Base-by-base conservation (phyloP, 2,888 invertebrate genomes). In the Heteromyza rotundicornis region DNA sequence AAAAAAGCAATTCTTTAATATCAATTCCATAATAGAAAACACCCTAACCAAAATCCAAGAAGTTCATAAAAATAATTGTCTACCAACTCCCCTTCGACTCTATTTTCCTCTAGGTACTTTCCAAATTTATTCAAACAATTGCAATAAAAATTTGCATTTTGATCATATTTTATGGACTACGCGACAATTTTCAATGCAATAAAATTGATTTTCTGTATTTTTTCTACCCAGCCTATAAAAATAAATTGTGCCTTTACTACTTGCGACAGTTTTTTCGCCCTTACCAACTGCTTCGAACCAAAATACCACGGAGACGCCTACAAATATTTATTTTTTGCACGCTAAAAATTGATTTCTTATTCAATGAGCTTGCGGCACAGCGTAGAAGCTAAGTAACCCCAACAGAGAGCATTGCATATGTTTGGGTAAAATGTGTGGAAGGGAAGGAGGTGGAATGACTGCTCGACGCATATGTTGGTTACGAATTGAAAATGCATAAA, bases 91-190 rank as follows among this genome's bases (percentile, higher is more conserved):
- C n/a, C n/a, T n/a, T n/a, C n/a, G n/a, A n/a, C n/a, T n/a, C n/a
- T n/a, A n/a, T n/a, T n/a, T n/a, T n/a, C n/a, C n/a, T n/a, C n/a
- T n/a, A n/a, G n/a, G n/a, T n/a, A n/a, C n/a, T n/a, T 5, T 27
- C 10, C 10, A 40, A 40, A 40, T 40, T 40, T 40, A 40, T 40
- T 7, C 40, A 40, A 40, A 10, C 40, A 40, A 40, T 40, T 40
- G 14, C n/a, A 40, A 40, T 40, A 40, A 40, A 40, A 40, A 40
- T 40, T 40, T 40, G 16, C 40, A 40, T 40, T 40, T 40, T 40
- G 10, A 40, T 40, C 40, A 40, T 40, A 40, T 14, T n/a, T 40
- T 40, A 40, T 7, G 14, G n/a, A 40, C 40, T n/a, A 3, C 40
- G 14, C 8, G 12, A n/a, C 8, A 40, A n/a, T 40, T 40, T 40